Percentiles rank a stretch among this genome's conserved stretches.
These are phyloP conservation scores for Eudorcas thomsonii DNA, from an alignment of 2,113 vertebrate genomes.

Conservation along the genomic window DNA sequence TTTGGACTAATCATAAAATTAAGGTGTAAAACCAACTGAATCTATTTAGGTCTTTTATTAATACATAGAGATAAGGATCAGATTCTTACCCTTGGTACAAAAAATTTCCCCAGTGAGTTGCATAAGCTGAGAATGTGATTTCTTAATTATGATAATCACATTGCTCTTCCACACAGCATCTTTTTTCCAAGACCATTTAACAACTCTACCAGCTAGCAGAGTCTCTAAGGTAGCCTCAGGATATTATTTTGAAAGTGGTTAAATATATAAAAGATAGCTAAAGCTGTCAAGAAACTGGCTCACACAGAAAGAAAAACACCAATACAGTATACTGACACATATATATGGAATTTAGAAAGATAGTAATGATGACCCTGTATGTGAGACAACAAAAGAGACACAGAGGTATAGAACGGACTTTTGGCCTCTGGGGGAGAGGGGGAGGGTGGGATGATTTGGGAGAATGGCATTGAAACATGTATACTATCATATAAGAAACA, in stretches of 20 bases:
- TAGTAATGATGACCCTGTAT: no score
- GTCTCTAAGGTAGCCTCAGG: background rate
- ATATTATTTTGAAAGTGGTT: conserved; percentile 31
- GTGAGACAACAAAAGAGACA: no score
- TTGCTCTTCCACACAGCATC: background rate
- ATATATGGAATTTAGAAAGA: no score
- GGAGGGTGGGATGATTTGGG: no score
- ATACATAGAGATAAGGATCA: conserved; percentile 16
- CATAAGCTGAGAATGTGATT: background rate
- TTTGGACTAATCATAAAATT: background rate
- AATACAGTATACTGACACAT: no score
- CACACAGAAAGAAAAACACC: no score
- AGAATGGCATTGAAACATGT: no score
- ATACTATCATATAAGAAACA: no score
- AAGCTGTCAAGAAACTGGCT: background rate
- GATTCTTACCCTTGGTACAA: background rate
- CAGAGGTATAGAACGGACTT: no score
- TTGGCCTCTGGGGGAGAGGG: no score
- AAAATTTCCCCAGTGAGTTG: conserved; percentile 1
- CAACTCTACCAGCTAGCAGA: background rate
- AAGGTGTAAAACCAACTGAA: conserved; percentile 13
- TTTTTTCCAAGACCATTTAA: background rate
- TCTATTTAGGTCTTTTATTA: conserved; percentile 27
- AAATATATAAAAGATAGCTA: background rate
- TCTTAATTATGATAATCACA: conserved; percentile 50